phyloP scores from a whole-genome alignment of 1,140 invertebrate genomes.

The Ridgeia piscesae region DNA sequence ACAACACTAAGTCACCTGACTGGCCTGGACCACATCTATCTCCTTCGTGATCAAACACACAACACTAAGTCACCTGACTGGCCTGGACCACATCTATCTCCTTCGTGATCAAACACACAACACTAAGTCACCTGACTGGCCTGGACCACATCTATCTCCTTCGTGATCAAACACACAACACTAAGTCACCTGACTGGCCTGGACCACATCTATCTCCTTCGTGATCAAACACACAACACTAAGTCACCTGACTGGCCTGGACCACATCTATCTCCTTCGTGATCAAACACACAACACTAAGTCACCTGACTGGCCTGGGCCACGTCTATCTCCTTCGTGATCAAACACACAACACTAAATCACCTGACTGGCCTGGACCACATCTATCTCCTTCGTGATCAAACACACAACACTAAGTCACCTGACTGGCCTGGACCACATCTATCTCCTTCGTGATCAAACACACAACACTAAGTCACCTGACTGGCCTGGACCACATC shows the following conservation, averaged over 20 bases:
- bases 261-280: slow-evolving; percentile 78
- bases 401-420: slow-evolving; percentile 57
- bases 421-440: slow-evolving; percentile 88
- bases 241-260: slow-evolving; percentile 81
- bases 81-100: slow-evolving; percentile 85
- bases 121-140: slow-evolving; percentile 77
- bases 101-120: slow-evolving; percentile 35
- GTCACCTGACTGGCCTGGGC: slow-evolving; percentile 87
- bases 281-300: slow-evolving; percentile 32
- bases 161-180: slow-evolving; percentile 34
- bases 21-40: not conserved
- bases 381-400: slow-evolving; percentile 68
- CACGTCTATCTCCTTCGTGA: slow-evolving; percentile 72
- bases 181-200: slow-evolving; percentile 80
- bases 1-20: not conserved
- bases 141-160: slow-evolving; percentile 79
- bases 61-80: slow-evolving; percentile 71
- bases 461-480: slow-evolving; percentile 61
- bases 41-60: not conserved
- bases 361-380: slow-evolving; percentile 90
- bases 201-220: slow-evolving; percentile 76
- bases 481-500: slow-evolving; percentile 92
- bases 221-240: slow-evolving; percentile 34
- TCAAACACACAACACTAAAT: slow-evolving; percentile 39
- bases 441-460: slow-evolving; percentile 66